phyloP scores from a whole-genome alignment of 2,113 vertebrate genomes.

The Neotoma lepida region DNA sequence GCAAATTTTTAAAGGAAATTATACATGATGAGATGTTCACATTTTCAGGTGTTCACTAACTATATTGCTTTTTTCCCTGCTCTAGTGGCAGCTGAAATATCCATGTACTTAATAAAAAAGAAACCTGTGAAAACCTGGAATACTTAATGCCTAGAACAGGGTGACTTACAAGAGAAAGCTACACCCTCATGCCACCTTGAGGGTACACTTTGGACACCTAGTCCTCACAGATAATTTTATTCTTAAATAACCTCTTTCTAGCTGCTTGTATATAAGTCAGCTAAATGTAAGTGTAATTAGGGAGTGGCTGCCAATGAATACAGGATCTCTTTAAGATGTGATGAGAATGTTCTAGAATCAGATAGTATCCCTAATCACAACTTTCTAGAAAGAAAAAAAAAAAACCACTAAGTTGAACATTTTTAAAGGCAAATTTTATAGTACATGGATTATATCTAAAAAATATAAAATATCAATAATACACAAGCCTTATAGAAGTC shows the following conservation, averaged over 20 bases:
- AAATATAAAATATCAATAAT: conserved; percentile 14
- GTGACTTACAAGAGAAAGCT: not conserved
- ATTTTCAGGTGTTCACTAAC: not conserved
- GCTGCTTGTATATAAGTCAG: not conserved
- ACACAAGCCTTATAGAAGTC: not conserved
- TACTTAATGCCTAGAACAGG: not conserved
- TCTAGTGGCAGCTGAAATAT: not conserved
- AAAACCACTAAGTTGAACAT: not conserved
- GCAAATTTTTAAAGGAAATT: not conserved
- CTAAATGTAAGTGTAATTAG: not conserved
- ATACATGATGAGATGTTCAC: not conserved
- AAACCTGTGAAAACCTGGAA: conserved; percentile 13
- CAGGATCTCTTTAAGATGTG: not conserved
- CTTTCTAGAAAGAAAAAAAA: not conserved
- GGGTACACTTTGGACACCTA: not conserved
- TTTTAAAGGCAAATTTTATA: not conserved
- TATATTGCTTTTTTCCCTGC: not conserved
- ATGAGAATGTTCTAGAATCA: conserved; percentile 5
- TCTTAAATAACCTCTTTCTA: not conserved
- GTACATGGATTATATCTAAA: not conserved
- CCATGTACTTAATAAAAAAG: not conserved
- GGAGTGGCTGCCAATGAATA: not conserved
- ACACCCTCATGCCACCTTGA: not conserved
- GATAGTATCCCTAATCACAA: not conserved
- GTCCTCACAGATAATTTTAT: not conserved